phyloP scores from a whole-genome alignment of 1,140 invertebrate genomes.

The Acromyrmex charruanus region DNA sequence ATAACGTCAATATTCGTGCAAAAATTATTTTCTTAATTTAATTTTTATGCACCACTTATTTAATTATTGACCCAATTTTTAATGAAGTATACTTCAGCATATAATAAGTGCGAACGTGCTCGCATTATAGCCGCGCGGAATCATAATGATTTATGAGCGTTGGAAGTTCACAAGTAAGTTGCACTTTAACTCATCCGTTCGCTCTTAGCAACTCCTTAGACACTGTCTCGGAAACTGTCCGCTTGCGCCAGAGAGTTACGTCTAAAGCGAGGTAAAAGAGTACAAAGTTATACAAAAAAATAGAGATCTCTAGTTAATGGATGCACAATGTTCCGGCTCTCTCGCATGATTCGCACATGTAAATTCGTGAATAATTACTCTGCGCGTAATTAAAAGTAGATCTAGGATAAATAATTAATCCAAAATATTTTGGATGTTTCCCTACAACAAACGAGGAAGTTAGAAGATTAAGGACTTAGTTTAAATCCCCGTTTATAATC shows the following conservation, averaged over 20 bases:
- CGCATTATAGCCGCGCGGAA: slow-evolving; percentile 42
- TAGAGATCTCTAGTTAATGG: slow-evolving; percentile 38
- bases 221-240: slow-evolving; percentile 56
- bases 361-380: background rate
- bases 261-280: slow-evolving; percentile 26
- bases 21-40: background rate
- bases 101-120: slow-evolving; percentile 19
- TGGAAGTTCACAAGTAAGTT: slow-evolving; percentile 57
- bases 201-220: slow-evolving; percentile 54
- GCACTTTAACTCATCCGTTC: slow-evolving; percentile 48
- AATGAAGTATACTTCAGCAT: background rate
- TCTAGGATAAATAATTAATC: background rate
- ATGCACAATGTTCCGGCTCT: background rate
- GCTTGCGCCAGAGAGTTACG: slow-evolving; percentile 25
- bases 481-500: slow-evolving; percentile 29
- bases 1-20: background rate
- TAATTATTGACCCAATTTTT: background rate
- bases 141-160: slow-evolving; percentile 50
- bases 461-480: slow-evolving; percentile 4
- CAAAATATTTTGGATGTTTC: background rate
- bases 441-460: slow-evolving; percentile 5
- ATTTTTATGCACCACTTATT: background rate
- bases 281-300: slow-evolving; percentile 46
- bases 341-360: no score
- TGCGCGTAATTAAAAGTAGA: background rate